phyloP scores from a whole-genome alignment of 2,888 invertebrate genomes.

The Dendrolimus pini region DNA sequence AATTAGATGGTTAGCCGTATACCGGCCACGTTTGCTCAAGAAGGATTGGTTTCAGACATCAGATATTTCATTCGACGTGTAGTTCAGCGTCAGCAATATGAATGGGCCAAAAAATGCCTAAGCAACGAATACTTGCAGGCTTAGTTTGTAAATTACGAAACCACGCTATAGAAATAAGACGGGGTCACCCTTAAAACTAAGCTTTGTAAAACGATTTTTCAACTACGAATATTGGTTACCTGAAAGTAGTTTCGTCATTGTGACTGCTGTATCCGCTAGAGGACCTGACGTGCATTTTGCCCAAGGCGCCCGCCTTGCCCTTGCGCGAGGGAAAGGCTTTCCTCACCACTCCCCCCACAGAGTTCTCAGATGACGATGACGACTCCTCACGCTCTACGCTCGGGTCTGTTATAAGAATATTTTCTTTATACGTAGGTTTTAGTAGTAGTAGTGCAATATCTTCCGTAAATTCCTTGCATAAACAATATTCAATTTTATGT shows the following conservation, averaged over 20 bases:
- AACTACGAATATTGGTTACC: conserved; percentile 49
- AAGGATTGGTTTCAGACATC: no score
- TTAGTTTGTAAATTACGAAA: no score
- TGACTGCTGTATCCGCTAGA: conserved; percentile 90
- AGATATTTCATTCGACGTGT: no score
- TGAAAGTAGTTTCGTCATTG: conserved; percentile 91
- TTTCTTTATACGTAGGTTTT: background rate
- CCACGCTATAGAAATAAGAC: no score
- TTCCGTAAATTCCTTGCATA: no score
- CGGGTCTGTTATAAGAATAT: conserved; percentile 40
- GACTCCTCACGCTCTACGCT: conserved; percentile 84
- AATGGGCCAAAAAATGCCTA: no score
- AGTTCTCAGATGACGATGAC: conserved; percentile 87
- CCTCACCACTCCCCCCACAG: conserved; percentile 80
- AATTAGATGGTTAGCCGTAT: no score
- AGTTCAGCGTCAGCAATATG: no score
- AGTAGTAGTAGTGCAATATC: background rate
- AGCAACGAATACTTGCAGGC: no score
- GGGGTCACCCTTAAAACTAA: no score
- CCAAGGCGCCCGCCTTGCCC: conserved; percentile 79
- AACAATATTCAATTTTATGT: background rate
- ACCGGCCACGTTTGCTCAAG: no score
- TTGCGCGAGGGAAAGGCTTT: conserved; percentile 83
- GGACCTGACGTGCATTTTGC: conserved; percentile 85
- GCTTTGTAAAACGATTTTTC: no score